phyloP scores from a whole-genome alignment of 2,797 vertebrate genomes.

The Parauchenoglanis punctatus region DNA sequence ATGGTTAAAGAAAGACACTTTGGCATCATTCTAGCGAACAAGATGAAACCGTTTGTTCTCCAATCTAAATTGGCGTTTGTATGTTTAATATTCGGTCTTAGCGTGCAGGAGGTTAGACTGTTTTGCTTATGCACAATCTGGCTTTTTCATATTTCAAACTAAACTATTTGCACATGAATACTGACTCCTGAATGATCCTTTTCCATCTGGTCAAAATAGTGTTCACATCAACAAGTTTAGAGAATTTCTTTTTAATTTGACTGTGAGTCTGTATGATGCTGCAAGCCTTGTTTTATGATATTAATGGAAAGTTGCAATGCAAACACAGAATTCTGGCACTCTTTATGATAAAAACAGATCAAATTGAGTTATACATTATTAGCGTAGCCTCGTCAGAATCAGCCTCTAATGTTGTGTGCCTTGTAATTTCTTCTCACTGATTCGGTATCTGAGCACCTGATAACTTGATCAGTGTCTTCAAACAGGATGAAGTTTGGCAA shows the following conservation, averaged over 20 bases:
- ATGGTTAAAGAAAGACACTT: constrained; percentile 35
- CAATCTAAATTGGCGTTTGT: constrained; percentile 18
- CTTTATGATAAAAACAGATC: neutral
- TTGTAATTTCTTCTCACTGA: too few relatives aligned
- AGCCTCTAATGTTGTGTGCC: too few relatives aligned
- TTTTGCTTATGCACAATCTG: constrained; percentile 35
- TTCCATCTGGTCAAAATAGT: constrained; percentile 33
- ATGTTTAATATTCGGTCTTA: constrained; percentile 15
- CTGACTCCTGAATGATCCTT: constrained; percentile 13
- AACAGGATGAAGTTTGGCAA: too few relatives aligned
- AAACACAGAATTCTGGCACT: constrained; percentile 4
- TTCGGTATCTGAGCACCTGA: too few relatives aligned
- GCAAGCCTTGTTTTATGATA: neutral
- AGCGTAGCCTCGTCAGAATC: neutral
- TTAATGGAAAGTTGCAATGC: neutral
- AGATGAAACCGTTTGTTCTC: constrained; percentile 39
- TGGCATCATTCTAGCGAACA: constrained; percentile 26
- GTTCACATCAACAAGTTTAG: neutral
- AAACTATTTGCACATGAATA: constrained; percentile 24
- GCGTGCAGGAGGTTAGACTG: constrained; percentile 16
- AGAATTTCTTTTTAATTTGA: neutral
- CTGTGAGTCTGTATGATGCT: neutral
- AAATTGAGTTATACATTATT: neutral
- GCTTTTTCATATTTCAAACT: constrained; percentile 1
- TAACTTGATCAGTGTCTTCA: too few relatives aligned